Evolutionary conservation across 2,797 vertebrate genomes (phyloP).

Genomic region (Eulemur coronatus): DNA sequence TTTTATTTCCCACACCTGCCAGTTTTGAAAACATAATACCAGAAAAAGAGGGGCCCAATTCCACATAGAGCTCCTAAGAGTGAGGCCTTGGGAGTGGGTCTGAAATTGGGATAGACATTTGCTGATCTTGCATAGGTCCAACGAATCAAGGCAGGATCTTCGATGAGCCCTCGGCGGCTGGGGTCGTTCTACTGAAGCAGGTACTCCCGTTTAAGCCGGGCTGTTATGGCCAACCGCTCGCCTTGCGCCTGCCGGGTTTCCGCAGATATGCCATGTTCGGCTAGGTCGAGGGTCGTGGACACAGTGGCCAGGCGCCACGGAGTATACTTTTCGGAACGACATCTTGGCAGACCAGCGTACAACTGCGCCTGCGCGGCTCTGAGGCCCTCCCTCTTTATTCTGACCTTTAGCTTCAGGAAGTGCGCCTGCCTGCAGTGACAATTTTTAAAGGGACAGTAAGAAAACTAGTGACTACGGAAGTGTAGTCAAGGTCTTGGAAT

Average conservation of each 20-base stretch:
- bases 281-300: slow-evolving; percentile 81
- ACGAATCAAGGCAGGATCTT: too few species aligned
- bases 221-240: too few species aligned
- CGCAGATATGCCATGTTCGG: too few species aligned
- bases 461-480: slow-evolving; percentile 1
- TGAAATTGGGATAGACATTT: too few species aligned
- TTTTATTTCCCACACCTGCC: slow-evolving; percentile 81
- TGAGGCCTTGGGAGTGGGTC: slow-evolving; percentile 88
- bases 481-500: slow-evolving; percentile 24
- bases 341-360: slow-evolving; percentile 57
- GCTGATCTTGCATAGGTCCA: too few species aligned
- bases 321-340: slow-evolving; percentile 82
- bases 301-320: slow-evolving; percentile 84
- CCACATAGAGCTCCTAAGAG: slow-evolving; percentile 85
- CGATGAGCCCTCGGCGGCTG: too few species aligned
- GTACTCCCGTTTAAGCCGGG: too few species aligned
- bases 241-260: too few species aligned
- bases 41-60: slow-evolving; percentile 86
- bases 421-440: slow-evolving; percentile 54
- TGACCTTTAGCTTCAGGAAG: background rate
- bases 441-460: slow-evolving; percentile 19
- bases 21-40: slow-evolving; percentile 86
- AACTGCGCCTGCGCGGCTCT: slow-evolving; percentile 39
- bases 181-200: too few species aligned
- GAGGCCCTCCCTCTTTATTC: background rate